phyloP scores from a whole-genome alignment of 2,113 vertebrate genomes.

The Sprattus sprattus region DNA sequence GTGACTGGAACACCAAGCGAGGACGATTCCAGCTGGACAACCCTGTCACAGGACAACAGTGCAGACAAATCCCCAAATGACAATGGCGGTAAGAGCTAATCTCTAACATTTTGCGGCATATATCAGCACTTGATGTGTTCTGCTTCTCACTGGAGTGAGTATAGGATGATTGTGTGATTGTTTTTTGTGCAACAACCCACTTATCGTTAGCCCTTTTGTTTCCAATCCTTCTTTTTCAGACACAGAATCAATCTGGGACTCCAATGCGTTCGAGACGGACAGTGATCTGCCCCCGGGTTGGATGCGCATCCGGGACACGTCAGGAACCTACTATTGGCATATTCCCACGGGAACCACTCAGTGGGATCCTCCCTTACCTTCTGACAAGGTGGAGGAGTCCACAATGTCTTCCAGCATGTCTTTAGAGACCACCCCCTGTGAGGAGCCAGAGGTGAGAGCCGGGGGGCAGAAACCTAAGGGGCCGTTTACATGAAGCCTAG shows the following conservation, averaged over 20 bases:
- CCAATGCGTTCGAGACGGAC: slow-evolving; percentile 86
- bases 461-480: neutral
- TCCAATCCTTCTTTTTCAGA: neutral
- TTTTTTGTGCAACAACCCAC: neutral
- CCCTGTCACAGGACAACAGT: slow-evolving; percentile 83
- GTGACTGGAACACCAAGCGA: slow-evolving; percentile 82
- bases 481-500: too few relatives aligned
- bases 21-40: slow-evolving; percentile 89
- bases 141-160: neutral
- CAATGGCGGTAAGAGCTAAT: slow-evolving; percentile 76
- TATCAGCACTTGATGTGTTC: neutral
- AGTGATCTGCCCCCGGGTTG: slow-evolving; percentile 90
- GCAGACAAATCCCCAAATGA: slow-evolving; percentile 82
- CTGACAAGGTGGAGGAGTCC: slow-evolving; percentile 37
- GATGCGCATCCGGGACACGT: slow-evolving; percentile 94
- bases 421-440: slow-evolving; percentile 68
- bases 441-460: slow-evolving; percentile 76
- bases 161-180: neutral
- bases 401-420: slow-evolving; percentile 16
- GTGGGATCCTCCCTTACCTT: slow-evolving; percentile 85
- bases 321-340: slow-evolving; percentile 97
- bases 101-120: neutral
- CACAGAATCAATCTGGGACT: slow-evolving; percentile 86
- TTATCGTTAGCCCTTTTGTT: neutral
- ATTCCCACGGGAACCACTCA: slow-evolving; percentile 96